Evolutionary conservation across 2,113 vertebrate genomes (phyloP).

Genomic region (Pantherophis guttatus): DNA sequence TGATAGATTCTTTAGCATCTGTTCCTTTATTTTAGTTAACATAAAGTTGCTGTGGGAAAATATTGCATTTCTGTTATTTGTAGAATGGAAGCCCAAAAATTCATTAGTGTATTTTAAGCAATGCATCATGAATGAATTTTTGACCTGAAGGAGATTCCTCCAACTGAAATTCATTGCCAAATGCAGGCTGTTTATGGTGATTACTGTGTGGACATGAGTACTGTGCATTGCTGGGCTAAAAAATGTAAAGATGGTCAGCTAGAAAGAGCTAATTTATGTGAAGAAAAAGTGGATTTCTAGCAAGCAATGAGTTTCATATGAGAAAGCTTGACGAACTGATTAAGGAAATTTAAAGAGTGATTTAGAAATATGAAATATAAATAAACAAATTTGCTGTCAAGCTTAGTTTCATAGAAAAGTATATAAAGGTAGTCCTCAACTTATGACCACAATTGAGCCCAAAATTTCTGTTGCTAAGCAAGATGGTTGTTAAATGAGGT

Average conservation of each 20-base stretch:
- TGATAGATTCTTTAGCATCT: background rate
- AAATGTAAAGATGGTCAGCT: background rate
- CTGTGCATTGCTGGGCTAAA: background rate
- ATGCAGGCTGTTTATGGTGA: background rate
- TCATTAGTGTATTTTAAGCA: background rate
- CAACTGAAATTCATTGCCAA: no score
- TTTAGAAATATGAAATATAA: background rate
- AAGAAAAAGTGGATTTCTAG: background rate
- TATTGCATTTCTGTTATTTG: background rate
- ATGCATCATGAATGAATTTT: background rate
- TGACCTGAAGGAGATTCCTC: background rate
- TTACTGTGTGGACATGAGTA: background rate
- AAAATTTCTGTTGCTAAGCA: background rate
- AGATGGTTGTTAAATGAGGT: background rate
- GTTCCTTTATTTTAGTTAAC: background rate
- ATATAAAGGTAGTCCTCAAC: background rate
- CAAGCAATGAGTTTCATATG: background rate
- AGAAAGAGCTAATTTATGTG: background rate
- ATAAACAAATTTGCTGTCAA: background rate
- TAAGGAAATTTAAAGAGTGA: background rate
- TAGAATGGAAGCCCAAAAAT: background rate
- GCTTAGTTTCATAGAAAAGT: background rate
- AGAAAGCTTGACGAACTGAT: background rate
- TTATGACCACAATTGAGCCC: background rate
- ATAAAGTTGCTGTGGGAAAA: background rate